Evolutionary conservation across 2,113 vertebrate species (phyloP), one percentile per base, ranked within the genome.

Genomic region (Anguilla japonica): DNA sequence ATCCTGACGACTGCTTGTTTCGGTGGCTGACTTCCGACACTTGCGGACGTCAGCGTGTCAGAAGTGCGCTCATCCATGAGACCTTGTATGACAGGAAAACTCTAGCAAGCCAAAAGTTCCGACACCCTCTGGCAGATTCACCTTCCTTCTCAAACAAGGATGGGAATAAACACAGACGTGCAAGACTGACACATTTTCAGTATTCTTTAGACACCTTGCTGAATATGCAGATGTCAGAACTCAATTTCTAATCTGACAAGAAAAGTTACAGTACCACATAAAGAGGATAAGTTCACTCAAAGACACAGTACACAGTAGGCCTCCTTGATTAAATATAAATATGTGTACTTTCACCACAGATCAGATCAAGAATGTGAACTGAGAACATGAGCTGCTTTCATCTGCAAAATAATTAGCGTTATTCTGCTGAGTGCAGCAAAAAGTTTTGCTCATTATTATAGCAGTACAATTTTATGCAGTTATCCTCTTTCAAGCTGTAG

Each of bases 171-270:
- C 29, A 13, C 13, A n/a, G 8, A 67, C 5, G 60, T 67, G 20
- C 4, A 67, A 67, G 26, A 67, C 5, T 7, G 1, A 67, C 20
- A 67, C 5, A 22, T 2, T 67, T 67, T 67, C 20, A 5, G 18
- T 26, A 67, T 67, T 20, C 18, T 67, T 67, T 67, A 60, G 11
- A 43, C 53, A 82, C 39, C 56, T 60, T 46, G 43, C 5, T 26
- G 53, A 81, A 53, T 22, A 86, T 67, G 85, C 57, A 18, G 57
- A 60, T 43, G 41, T 75, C 41, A 82, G 60, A 67, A 82, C 82
- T 29, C 82, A 13, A 78, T 87, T 29, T 83, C 83, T 75, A 83
- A 83, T 75, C 86, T 80, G 41, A 34, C 78, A 8, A 34, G 41
- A 86, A 60, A 81, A 41, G 11, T 60, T 60, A 56, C 53, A 56